These are phyloP conservation scores for Myotis myotis DNA, from an alignment of 2,797 vertebrate species.

Conservation along the genomic window DNA sequence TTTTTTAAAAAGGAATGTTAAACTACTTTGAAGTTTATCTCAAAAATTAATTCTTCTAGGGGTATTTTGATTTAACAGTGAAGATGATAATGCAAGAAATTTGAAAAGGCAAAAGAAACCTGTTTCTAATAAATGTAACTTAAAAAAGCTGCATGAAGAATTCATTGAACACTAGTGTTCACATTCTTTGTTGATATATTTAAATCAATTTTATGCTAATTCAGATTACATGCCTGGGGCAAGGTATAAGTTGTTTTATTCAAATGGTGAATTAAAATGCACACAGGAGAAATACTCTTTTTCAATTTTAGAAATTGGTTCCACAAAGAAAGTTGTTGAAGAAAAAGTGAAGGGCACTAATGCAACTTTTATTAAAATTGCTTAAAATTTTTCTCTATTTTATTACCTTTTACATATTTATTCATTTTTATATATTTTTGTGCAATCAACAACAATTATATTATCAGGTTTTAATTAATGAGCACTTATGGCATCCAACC, in stretches of 20 bases:
- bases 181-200: background rate
- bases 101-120: background rate
- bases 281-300: background rate
- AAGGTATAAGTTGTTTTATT: slow-evolving; percentile 15
- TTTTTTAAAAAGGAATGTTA: background rate
- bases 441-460: background rate
- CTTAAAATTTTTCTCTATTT: background rate
- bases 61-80: background rate
- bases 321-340: background rate
- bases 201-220: background rate
- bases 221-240: background rate
- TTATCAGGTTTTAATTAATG: slow-evolving; percentile 15
- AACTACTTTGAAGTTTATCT: slow-evolving; percentile 1
- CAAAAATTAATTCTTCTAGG: background rate
- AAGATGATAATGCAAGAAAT: background rate
- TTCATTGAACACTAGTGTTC: background rate
- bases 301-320: background rate
- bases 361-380: background rate
- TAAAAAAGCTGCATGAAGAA: background rate
- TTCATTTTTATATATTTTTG: background rate
- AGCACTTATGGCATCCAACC: slow-evolving; percentile 59
- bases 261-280: background rate
- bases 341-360: background rate
- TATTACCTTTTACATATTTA: background rate
- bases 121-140: background rate